Percentiles rank a stretch among this genome's conserved stretches.
phyloP scores from a whole-genome alignment of 2,888 invertebrate species.

The Sthenelais limicola region DNA sequence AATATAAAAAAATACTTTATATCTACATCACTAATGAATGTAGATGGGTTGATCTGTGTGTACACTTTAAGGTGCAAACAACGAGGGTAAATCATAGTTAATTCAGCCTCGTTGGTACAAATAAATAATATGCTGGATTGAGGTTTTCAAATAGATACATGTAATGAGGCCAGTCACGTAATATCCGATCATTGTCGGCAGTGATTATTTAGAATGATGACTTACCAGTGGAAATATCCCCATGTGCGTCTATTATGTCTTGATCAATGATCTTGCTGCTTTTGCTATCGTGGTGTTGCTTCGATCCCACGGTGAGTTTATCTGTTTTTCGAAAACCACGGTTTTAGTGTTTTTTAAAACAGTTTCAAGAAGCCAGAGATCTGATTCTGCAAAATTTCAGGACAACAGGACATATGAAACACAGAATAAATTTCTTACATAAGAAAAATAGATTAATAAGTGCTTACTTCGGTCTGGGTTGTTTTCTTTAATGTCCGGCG shows the following conservation, averaged over 20 bases:
- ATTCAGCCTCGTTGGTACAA: no score
- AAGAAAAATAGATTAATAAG: not conserved
- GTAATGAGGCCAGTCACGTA: no score
- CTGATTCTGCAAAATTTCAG: no score
- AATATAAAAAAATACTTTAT: no score
- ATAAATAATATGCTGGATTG: no score
- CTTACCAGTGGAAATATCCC: conserved; percentile 12
- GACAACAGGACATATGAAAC: not conserved
- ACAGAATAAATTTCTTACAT: not conserved
- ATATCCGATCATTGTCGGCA: no score
- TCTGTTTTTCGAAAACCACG: not conserved
- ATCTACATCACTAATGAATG: no score
- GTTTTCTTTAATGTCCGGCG: conserved; percentile 11
- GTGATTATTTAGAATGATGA: not conserved
- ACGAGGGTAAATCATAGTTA: no score
- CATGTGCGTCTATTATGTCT: not conserved
- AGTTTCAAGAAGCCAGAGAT: no score
- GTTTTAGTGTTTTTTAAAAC: not conserved
- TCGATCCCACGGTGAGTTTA: not conserved
- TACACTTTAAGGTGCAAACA: no score
- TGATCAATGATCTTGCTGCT: conserved; percentile 29
- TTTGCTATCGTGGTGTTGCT: conserved; percentile 34
- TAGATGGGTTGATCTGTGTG: no score
- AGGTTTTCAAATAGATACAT: no score
- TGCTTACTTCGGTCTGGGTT: not conserved